Percentiles rank a stretch among this genome's conserved stretches.
These are phyloP conservation scores for Watsonalla binaria DNA, from an alignment of 2,888 invertebrate genomes.

Conservation along the genomic window DNA sequence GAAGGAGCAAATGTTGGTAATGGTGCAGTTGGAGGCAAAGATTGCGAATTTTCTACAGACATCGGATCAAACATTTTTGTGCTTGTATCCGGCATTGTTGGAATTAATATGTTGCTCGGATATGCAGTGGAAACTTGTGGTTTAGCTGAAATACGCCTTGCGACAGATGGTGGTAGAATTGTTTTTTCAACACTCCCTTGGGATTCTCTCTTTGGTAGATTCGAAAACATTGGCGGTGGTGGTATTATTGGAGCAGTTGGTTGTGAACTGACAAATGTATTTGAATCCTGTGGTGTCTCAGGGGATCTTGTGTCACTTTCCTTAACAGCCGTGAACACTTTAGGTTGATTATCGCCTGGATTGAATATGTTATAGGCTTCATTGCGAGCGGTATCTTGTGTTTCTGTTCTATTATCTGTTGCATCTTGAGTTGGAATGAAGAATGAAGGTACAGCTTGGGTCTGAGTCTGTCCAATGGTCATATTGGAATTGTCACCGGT, in stretches of 20 bases:
- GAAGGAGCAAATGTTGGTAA: not conserved
- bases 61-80: slow-evolving; percentile 1
- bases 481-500: slow-evolving; percentile 49
- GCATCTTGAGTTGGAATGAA: slow-evolving; percentile 20
- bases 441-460: slow-evolving; percentile 20
- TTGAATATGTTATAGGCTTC: slow-evolving; percentile 23
- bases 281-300: not conserved
- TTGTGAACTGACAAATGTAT: not conserved
- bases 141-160: slow-evolving; percentile 56
- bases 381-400: slow-evolving; percentile 6
- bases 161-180: slow-evolving; percentile 64
- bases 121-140: slow-evolving; percentile 22
- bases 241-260: slow-evolving; percentile 44
- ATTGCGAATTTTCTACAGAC: slow-evolving; percentile 4
- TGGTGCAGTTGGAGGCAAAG: not conserved
- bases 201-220: slow-evolving; percentile 32
- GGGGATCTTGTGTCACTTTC: not conserved
- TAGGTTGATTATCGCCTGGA: slow-evolving; percentile 11
- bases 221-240: slow-evolving; percentile 67
- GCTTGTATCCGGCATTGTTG: slow-evolving; percentile 20
- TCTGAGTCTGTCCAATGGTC: slow-evolving; percentile 14
- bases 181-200: slow-evolving; percentile 38
- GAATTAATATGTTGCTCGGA: slow-evolving; percentile 52
- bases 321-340: slow-evolving; percentile 7
- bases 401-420: slow-evolving; percentile 1